phyloP scores from a whole-genome alignment of 2,113 vertebrate species.

The Sakesphorus luctuosus region DNA sequence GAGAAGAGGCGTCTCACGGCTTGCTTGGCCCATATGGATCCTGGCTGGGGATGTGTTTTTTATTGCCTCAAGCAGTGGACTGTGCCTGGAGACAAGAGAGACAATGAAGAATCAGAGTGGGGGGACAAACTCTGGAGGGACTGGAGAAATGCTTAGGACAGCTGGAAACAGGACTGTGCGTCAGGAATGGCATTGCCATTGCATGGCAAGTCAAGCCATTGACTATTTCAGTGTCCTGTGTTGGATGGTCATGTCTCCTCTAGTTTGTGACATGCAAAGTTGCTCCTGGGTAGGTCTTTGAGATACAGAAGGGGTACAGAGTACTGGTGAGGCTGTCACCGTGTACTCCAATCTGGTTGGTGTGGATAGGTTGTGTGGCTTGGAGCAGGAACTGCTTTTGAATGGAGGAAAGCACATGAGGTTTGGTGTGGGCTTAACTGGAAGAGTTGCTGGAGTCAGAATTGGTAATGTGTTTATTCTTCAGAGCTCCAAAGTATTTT shows the following conservation, averaged over 20 bases:
- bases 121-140: background rate
- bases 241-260: background rate
- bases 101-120: background rate
- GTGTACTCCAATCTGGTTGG: background rate
- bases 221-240: fast-evolving
- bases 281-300: background rate
- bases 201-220: background rate
- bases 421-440: background rate
- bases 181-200: background rate
- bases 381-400: background rate
- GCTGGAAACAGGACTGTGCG: background rate
- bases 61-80: background rate
- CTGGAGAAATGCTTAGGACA: background rate
- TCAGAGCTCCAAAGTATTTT: background rate
- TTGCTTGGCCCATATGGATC: fast-evolving
- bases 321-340: background rate
- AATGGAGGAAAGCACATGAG: background rate
- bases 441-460: background rate
- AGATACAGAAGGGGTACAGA: background rate
- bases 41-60: background rate
- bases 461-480: background rate
- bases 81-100: background rate
- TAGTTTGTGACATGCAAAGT: background rate
- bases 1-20: background rate
- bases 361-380: background rate